A percentile compares a stretch with the other conserved stretches of the same genome.
phyloP scores from a whole-genome alignment of 2,113 vertebrate genomes.

The Psittacula cyanocephala region DNA sequence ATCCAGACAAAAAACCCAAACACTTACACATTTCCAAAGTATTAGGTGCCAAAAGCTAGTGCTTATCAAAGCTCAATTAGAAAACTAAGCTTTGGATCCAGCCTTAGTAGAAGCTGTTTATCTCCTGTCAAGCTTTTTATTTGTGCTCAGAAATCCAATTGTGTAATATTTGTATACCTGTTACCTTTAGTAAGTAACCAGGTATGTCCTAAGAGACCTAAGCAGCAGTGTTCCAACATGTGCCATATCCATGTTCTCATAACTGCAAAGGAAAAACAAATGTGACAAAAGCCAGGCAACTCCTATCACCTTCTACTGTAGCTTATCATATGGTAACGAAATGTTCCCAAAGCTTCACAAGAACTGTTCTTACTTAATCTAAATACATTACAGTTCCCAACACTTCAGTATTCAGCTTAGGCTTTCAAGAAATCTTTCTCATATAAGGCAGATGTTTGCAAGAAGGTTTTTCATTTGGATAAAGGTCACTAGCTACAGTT shows the following conservation, averaged over 20 bases:
- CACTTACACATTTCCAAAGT: not conserved
- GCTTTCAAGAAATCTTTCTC: not conserved
- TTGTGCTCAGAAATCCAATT: not conserved
- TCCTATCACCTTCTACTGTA: not conserved
- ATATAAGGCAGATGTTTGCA: not conserved
- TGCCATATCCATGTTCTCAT: accelerated
- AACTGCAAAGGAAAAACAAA: not conserved
- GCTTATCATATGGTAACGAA: not conserved
- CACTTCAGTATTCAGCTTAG: not conserved
- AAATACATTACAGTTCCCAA: not conserved
- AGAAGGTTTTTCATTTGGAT: constrained; percentile 20
- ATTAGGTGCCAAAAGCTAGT: not conserved
- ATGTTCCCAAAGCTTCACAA: not conserved
- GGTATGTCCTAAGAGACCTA: not conserved
- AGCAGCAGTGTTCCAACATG: not conserved
- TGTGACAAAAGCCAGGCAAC: not conserved
- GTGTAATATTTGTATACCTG: not conserved
- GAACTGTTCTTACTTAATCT: not conserved
- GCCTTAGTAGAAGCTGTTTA: not conserved
- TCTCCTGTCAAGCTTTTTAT: not conserved
- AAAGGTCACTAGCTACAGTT: not conserved
- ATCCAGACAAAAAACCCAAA: not conserved
- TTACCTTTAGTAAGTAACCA: not conserved
- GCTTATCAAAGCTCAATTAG: not conserved
- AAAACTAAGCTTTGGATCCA: not conserved